phyloP scores from a whole-genome alignment of 2,888 invertebrate genomes.

The Sarcophaga carnaria region DNA sequence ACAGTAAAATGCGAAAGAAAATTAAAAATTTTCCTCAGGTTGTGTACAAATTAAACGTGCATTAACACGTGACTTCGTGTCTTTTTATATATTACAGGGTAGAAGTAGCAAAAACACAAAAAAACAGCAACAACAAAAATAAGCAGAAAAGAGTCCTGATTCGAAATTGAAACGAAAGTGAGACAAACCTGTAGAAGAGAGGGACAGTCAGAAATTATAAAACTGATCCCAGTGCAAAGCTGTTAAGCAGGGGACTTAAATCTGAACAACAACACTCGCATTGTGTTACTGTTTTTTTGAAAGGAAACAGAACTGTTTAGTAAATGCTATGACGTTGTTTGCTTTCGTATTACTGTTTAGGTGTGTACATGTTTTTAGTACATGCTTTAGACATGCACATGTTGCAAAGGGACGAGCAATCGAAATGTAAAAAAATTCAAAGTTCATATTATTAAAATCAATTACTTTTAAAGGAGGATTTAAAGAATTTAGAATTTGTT shows the following conservation, averaged over 20 bases:
- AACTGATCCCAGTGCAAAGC: neutral
- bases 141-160: neutral
- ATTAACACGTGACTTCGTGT: constrained; percentile 74
- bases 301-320: too few species aligned
- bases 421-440: too few species aligned
- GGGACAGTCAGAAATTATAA: neutral
- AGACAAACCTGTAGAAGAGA: neutral
- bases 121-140: neutral
- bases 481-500: too few species aligned
- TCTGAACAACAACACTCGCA: neutral
- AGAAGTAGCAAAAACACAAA: neutral
- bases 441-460: too few species aligned
- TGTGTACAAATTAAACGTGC: constrained; percentile 71
- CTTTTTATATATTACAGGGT: constrained; percentile 59
- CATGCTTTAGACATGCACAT: too few species aligned
- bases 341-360: too few species aligned
- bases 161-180: neutral
- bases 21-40: constrained; percentile 63
- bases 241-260: neutral
- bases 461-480: too few species aligned
- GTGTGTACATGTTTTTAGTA: too few species aligned
- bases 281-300: too few species aligned
- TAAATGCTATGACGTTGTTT: too few species aligned
- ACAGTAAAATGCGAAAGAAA: neutral
- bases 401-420: too few species aligned